Evolutionary conservation across 53 echinoderm and acorn worm genomes (phyloP).

Genomic region (Holothuria scabra): DNA sequence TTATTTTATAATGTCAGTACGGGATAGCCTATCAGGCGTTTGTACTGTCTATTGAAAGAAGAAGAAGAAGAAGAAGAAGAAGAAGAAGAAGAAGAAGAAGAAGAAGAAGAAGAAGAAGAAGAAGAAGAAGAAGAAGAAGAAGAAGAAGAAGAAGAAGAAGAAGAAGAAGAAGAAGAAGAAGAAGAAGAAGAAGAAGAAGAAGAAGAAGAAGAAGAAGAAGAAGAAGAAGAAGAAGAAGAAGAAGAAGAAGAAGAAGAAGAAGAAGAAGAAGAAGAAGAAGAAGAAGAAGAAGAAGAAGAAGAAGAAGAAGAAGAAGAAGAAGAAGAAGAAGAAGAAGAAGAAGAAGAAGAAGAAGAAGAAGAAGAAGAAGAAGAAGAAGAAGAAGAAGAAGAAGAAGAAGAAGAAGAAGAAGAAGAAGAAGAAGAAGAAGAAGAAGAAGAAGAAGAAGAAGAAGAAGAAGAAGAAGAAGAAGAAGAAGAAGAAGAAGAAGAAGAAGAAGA

Average conservation of each 20-base stretch:
- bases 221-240: slow-evolving; percentile 29
- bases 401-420: slow-evolving; percentile 26
- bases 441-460: slow-evolving; percentile 51
- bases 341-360: slow-evolving; percentile 8
- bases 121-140: slow-evolving; percentile 33
- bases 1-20: neutral
- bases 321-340: slow-evolving; percentile 13
- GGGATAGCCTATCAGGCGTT: too few species aligned
- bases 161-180: slow-evolving; percentile 39
- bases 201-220: slow-evolving; percentile 33
- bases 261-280: slow-evolving; percentile 15
- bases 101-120: slow-evolving; percentile 18
- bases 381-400: slow-evolving; percentile 5
- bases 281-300: neutral
- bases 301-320: neutral
- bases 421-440: slow-evolving; percentile 39
- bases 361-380: slow-evolving; percentile 5
- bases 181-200: slow-evolving; percentile 50
- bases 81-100: slow-evolving; percentile 18
- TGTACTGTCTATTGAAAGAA: too few species aligned
- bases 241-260: neutral
- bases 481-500: slow-evolving; percentile 29
- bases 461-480: slow-evolving; percentile 31
- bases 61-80: slow-evolving; percentile 23
- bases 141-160: slow-evolving; percentile 33